Evolutionary conservation across 2,113 vertebrate genomes (phyloP).

Genomic region (Forbesichthys agassizii): DNA sequence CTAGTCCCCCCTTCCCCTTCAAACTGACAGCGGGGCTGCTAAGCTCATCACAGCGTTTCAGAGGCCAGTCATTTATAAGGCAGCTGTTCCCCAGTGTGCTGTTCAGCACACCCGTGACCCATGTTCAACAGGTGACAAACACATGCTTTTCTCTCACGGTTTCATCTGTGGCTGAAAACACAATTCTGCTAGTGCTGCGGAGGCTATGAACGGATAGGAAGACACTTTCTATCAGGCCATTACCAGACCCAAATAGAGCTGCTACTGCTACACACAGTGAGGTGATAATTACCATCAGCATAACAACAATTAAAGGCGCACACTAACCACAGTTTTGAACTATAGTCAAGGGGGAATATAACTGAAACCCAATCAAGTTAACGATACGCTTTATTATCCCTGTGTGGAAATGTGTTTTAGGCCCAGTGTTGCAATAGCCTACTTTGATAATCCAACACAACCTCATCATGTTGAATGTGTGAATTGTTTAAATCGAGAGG

Average conservation of each 20-base stretch:
- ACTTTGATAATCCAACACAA: constrained; percentile 10
- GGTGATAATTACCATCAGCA: background rate
- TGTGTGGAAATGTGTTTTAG: too few relatives aligned
- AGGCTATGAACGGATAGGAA: constrained; percentile 52
- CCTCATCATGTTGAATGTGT: constrained; percentile 5
- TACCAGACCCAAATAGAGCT: constrained; percentile 56
- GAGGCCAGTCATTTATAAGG: constrained; percentile 75
- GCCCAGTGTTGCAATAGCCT: constrained; percentile 15
- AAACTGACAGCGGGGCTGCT: constrained; percentile 27
- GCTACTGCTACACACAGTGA: background rate
- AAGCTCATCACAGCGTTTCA: constrained; percentile 57
- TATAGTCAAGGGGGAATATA: constrained; percentile 22
- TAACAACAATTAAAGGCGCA: constrained; percentile 6
- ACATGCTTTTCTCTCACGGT: constrained; percentile 66
- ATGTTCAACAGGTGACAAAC: constrained; percentile 72
- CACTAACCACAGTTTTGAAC: constrained; percentile 5
- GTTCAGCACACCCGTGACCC: constrained; percentile 46
- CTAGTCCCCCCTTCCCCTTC: constrained; percentile 28
- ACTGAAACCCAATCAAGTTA: too few relatives aligned
- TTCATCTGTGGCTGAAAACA: constrained; percentile 61
- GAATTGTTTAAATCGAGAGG: constrained; percentile 19
- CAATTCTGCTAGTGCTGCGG: constrained; percentile 69
- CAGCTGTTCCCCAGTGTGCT: constrained; percentile 65
- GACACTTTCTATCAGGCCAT: constrained; percentile 60
- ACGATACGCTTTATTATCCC: too few relatives aligned